These are phyloP conservation scores for Zhuqinia jingwanae DNA, from an alignment of 2,888 invertebrate species.

Conservation along the genomic window DNA sequence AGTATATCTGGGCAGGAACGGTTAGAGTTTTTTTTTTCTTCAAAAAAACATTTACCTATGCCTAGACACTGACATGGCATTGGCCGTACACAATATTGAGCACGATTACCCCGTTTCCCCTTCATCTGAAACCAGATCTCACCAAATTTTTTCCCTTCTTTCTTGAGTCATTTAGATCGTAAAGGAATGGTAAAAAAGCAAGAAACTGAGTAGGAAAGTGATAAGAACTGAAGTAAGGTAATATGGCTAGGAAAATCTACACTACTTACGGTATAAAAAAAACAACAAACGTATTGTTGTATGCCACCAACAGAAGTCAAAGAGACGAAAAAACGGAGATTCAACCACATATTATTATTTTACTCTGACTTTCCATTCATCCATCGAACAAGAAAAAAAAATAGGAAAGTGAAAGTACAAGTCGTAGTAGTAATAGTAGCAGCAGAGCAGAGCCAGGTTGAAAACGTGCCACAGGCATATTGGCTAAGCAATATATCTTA, in stretches of 20 bases:
- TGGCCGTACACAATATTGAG: neutral
- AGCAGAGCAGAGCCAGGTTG: constrained; percentile 39
- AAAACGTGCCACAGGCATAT: constrained; percentile 61
- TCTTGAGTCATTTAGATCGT: constrained; percentile 63
- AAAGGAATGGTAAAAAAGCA: constrained; percentile 34
- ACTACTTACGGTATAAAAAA: constrained; percentile 13
- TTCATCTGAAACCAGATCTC: constrained; percentile 30
- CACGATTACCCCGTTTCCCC: constrained; percentile 6
- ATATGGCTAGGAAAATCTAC: constrained; percentile 16
- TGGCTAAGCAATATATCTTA: constrained; percentile 68
- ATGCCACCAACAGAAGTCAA: constrained; percentile 29
- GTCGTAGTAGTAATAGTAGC: neutral
- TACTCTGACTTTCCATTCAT: constrained; percentile 7
- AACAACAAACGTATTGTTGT: neutral
- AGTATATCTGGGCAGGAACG: constrained; percentile 2
- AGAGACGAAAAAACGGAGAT: constrained; percentile 10
- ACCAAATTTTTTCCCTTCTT: neutral
- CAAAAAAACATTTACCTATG: constrained; percentile 17
- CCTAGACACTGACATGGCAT: neutral
- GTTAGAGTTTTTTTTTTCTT: constrained; percentile 21
- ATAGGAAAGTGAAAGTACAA: neutral
- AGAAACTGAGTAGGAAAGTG: constrained; percentile 62
- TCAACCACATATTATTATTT: too few species aligned
- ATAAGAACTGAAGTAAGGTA: constrained; percentile 54
- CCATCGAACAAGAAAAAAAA: neutral